These are phyloP conservation scores for Aphidoletes aphidimyza DNA, from an alignment of 2,888 invertebrate genomes.

Conservation along the genomic window DNA sequence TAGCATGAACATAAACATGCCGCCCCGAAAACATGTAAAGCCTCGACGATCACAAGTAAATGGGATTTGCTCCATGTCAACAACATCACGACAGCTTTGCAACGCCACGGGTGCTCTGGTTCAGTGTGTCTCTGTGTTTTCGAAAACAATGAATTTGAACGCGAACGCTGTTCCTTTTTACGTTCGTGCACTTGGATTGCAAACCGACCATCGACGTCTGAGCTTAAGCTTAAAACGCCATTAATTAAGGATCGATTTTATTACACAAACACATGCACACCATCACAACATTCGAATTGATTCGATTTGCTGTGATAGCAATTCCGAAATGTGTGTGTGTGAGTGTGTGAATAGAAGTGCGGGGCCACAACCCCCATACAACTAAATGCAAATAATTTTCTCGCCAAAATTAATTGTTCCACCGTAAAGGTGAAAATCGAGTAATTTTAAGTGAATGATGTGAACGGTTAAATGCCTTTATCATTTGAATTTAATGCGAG, in stretches of 20 bases:
- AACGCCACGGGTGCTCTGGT: no score
- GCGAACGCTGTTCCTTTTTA: no score
- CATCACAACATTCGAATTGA: not conserved
- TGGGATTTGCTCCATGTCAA: constrained; percentile 12
- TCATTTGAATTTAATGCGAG: not conserved
- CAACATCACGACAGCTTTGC: not conserved
- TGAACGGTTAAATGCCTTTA: not conserved
- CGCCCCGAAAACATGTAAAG: not conserved
- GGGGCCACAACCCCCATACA: no score
- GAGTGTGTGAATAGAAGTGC: no score
- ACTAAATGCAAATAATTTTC: not conserved
- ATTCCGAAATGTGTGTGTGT: no score
- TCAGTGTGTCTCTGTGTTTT: not conserved
- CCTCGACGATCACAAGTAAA: not conserved
- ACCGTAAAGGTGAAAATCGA: constrained; percentile 17
- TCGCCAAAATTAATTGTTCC: constrained; percentile 14
- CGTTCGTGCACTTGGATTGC: not conserved
- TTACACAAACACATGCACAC: constrained; percentile 26
- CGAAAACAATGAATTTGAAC: not conserved
- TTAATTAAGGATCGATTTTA: constrained; percentile 33
- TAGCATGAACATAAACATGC: not conserved
- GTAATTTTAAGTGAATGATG: constrained; percentile 2
- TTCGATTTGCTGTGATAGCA: not conserved
- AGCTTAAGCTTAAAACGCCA: not conserved
- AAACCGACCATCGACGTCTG: constrained; percentile 1